Base-by-base conservation (phyloP, 2,888 invertebrate genomes). In the Odontomyia ornata region DNA sequence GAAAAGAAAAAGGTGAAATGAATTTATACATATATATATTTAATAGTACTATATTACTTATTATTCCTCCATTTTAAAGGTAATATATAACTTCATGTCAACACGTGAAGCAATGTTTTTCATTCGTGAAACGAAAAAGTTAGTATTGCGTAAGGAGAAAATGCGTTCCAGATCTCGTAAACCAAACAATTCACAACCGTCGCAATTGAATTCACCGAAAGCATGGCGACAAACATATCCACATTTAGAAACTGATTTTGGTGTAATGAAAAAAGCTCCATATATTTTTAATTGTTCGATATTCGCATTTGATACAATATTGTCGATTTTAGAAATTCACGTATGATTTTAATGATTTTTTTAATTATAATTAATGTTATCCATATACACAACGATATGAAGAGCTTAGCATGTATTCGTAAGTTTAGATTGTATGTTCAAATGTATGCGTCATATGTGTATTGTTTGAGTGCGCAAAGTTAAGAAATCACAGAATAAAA, bases 121-220 rank as follows among this genome's bases (percentile, higher is more conserved):
- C 82, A 82, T 86, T 25, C 84, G 86, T 5, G 87, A 87, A 80
- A 86, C 85, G 0, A 86, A 85, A 78, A 86, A 86, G 79, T 82
- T 87, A 7, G 85, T 87, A 11, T 82, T 84, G n/a, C 85, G 87
- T 47, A 87, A 87, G 78, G 86, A 87, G 78, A 86, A 86, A 75
- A 87, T 87, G 87, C 84, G 83, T 75, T 83, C 84, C 60, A 87
- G 86, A 81, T 81, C 83, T 1, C 83, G 86, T 3, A 86, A 85
- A 60, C 81, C 82, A 1, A 71, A 78, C 9, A 77, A 18, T 67
- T 18, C 18, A 27, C 18, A 21, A 28, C 69, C 46, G 15, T 47
- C 30, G 1, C 1, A 25, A n/a, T n/a, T 25, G 7, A 21, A 67
- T 46, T 46, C 75, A 1, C 4, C 56, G 0, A 77, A 36, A 25